Evolutionary conservation across 1,140 invertebrate species (phyloP).

Genomic region (Teleopsis dalmanni): DNA sequence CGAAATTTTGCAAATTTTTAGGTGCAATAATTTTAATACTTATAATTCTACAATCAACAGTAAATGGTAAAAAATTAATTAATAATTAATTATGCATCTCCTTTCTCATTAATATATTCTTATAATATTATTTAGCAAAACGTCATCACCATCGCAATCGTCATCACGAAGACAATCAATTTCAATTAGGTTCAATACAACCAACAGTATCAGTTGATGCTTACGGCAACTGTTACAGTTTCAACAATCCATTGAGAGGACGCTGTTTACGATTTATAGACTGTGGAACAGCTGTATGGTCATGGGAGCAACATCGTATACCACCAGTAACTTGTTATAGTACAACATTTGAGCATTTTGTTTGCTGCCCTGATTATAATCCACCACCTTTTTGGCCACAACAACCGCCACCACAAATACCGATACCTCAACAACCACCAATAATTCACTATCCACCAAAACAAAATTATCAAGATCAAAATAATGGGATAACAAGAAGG

Average conservation of each 20-base stretch:
- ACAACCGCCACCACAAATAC: conserved; percentile 11
- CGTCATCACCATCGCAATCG: no score
- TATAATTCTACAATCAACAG: no score
- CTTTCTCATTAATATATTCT: no score
- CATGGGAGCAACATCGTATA: conserved; percentile 6
- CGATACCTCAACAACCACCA: conserved; percentile 8
- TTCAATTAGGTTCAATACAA: no score
- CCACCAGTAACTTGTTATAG: conserved; percentile 11
- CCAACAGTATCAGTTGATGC: neutral
- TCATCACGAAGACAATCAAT: no score
- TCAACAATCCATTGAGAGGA: conserved; percentile 16
- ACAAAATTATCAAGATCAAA: neutral
- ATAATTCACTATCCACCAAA: neutral
- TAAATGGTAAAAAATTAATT: no score
- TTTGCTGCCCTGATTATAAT: conserved; percentile 25
- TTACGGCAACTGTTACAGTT: conserved; percentile 19
- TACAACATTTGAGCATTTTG: conserved; percentile 9
- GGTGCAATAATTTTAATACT: no score
- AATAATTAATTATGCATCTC: no score
- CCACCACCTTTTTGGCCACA: no score
- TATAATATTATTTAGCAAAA: no score
- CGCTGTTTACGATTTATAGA: conserved; percentile 15
- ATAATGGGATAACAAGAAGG: neutral
- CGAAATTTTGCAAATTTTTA: no score
- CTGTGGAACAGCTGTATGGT: conserved; percentile 16